Percentiles rank a stretch among this genome's conserved stretches.
These are phyloP conservation scores for Xestia sexstrigata DNA, from an alignment of 2,888 invertebrate genomes.

Conservation along the genomic window DNA sequence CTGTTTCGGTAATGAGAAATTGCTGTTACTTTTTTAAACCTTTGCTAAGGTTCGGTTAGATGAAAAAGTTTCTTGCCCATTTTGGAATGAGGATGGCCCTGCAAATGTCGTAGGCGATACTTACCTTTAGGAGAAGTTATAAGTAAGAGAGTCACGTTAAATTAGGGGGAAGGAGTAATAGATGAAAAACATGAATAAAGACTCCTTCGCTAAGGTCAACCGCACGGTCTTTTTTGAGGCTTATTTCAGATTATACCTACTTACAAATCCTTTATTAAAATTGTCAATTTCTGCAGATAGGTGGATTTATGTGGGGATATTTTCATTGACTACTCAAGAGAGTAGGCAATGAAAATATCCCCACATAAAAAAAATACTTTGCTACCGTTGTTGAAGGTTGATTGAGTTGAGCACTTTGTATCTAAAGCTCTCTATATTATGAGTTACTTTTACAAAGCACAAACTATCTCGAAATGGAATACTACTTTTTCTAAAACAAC, in stretches of 20 bases:
- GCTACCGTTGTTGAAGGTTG: not conserved
- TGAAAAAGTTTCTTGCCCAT: not conserved
- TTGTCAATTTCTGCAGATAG: not conserved
- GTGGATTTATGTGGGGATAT: not conserved
- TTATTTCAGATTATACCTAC: not conserved
- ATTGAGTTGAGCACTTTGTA: not conserved
- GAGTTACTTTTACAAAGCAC: slow-evolving; percentile 7
- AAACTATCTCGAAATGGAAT: slow-evolving; percentile 15
- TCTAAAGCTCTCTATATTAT: not conserved
- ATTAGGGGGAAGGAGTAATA: not conserved
- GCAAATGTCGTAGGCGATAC: not conserved
- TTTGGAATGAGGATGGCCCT: not conserved
- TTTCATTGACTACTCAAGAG: not conserved
- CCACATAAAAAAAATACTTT: too few species aligned
- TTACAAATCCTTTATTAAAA: not conserved
- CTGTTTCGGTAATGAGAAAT: slow-evolving; percentile 36
- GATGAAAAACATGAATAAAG: not conserved
- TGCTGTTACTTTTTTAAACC: slow-evolving; percentile 1
- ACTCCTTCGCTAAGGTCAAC: not conserved
- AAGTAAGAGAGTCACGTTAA: not conserved
- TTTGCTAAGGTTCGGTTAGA: not conserved
- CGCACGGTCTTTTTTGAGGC: too few species aligned
- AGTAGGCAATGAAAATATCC: too few species aligned
- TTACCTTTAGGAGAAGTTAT: not conserved
- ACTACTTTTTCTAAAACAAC: slow-evolving; percentile 36